Evolutionary conservation across 2,113 vertebrate species (phyloP).

Genomic region (Protobothrops mucrosquamatus): DNA sequence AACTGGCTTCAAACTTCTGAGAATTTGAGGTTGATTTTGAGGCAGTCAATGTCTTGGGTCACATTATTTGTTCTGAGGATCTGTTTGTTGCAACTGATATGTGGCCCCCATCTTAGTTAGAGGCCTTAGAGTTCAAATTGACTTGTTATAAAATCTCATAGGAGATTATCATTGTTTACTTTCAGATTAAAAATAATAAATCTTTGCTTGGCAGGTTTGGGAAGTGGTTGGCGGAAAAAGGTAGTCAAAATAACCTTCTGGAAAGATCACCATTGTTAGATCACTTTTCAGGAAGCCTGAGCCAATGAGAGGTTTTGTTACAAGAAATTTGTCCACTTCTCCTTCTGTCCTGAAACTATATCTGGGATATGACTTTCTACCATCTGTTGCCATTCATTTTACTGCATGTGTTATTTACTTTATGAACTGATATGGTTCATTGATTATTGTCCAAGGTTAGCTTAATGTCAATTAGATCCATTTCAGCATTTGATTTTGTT

Average conservation of each 20-base stretch:
- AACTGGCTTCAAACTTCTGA: neutral
- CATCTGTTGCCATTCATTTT: conserved; percentile 22
- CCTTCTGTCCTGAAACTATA: conserved; percentile 40
- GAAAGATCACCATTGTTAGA: neutral
- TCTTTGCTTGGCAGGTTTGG: neutral
- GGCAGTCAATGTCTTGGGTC: neutral
- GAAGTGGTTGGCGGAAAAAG: neutral
- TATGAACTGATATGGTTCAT: conserved; percentile 1
- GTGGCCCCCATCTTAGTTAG: neutral
- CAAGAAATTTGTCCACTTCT: conserved; percentile 27
- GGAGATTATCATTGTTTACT: neutral
- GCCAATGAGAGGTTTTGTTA: conserved; percentile 29
- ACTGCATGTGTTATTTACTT: conserved; percentile 33
- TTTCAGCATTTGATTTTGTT: neutral
- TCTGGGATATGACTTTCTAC: conserved; percentile 13
- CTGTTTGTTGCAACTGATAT: neutral
- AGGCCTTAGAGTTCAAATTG: conserved; percentile 16
- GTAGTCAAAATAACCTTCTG: neutral
- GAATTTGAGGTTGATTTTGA: neutral
- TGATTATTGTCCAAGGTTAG: neutral
- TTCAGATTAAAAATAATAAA: conserved; percentile 27
- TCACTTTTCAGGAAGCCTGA: neutral
- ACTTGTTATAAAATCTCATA: neutral
- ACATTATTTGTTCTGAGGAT: neutral
- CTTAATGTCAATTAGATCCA: neutral